Evolutionary conservation across 2,113 vertebrate genomes (phyloP), one percentile per base, ranked within the genome.

Genomic region (Melanerpes formicivorus): DNA sequence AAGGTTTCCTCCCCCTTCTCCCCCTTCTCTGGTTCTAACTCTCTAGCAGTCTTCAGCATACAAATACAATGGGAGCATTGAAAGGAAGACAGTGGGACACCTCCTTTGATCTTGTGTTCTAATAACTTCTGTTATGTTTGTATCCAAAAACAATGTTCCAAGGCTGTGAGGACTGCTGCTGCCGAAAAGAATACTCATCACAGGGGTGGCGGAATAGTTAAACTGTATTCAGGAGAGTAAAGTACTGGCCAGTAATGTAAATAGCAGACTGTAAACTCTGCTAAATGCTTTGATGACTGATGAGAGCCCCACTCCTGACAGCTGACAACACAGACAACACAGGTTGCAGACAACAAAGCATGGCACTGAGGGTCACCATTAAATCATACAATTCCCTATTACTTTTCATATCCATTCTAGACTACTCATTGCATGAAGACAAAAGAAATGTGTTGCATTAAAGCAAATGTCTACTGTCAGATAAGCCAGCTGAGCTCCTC

Each of bases 111-210:
- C 97, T 97, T 93, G 89, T 96, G 96, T 97, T 98, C 98, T 98
- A 98, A 98, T 98, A 98, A 98, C 96, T 97, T 98, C 97, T 98
- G 98, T 44, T 97, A 97, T 97, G 97, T 98, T 98, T 98, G 98
- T 96, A 97, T 98, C 98, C 98, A 97, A 96, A 98, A 98, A 98
- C 98, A 98, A 98, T 98, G 97, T 98, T 98, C 96, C 92, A 90
- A 95, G 94, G 95, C 96, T 97, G 85, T 86, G 96, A 97, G 92
- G 72, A 70, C 64, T 64, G 94, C 89, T 84, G 85, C 76, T 87
- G 93, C 94, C 6, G 90, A 93, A 90, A 95, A 94, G 87, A 85
- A 80, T 86, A 88, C 92, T 94, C 93, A 77, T 95, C 82, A 40
- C 88, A 58, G 72, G 82, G 87, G 75, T 46, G 58, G 87, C 34